Percentiles rank a stretch among this genome's conserved stretches.
These are phyloP conservation scores for Macrocentrus cingulum DNA, from an alignment of 1,140 invertebrate genomes.

Conservation along the genomic window DNA sequence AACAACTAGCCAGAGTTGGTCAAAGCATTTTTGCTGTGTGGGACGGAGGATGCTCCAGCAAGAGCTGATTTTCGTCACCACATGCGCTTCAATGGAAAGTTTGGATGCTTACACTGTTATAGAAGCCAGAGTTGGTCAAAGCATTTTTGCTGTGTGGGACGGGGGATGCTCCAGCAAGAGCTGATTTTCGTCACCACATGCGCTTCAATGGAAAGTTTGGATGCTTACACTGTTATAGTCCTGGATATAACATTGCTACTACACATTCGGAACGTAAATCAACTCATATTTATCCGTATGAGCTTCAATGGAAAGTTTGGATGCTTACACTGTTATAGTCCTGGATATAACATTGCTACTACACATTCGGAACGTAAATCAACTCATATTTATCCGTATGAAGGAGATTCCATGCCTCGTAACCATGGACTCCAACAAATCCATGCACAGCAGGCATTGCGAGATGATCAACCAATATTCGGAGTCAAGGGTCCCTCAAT, in stretches of 20 bases:
- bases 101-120: slow-evolving; percentile 15
- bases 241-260: neutral
- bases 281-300: neutral
- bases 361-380: neutral
- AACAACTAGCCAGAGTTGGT: neutral
- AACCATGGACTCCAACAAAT: slow-evolving; percentile 9
- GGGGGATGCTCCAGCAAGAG: slow-evolving; percentile 5
- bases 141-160: slow-evolving; percentile 17
- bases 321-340: slow-evolving; percentile 11
- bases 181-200: slow-evolving; percentile 6
- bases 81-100: slow-evolving; percentile 15
- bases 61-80: slow-evolving; percentile 7
- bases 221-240: slow-evolving; percentile 12
- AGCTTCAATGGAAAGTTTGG: slow-evolving; percentile 16
- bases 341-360: slow-evolving; percentile 4
- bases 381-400: neutral
- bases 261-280: neutral
- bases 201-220: slow-evolving; percentile 16
- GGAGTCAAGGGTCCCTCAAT: slow-evolving; percentile 28
- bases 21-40: slow-evolving; percentile 14
- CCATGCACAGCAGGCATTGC: slow-evolving; percentile 17
- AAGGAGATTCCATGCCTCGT: no score
- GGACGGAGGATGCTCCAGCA: slow-evolving; percentile 7
- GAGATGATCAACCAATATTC: slow-evolving; percentile 13
- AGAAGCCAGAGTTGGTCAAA: neutral